Base-by-base conservation (phyloP, 1,140 invertebrate genomes). In the Leptopilina clavipes region DNA sequence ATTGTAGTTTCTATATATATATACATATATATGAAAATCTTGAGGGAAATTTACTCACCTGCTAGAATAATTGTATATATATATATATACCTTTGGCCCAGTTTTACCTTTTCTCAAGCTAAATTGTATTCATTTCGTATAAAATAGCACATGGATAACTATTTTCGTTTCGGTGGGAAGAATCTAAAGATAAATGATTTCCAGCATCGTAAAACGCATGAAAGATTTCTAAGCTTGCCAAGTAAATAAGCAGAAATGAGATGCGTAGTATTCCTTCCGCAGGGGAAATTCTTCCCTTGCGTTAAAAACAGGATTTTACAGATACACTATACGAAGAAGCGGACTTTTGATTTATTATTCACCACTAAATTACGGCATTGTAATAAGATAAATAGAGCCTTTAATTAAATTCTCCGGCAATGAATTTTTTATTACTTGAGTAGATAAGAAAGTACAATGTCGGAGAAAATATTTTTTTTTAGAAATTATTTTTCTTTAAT, bases 271-370 rank as follows among this genome's bases (percentile, higher is more conserved):
- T 65, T n/a, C n/a, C n/a, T n/a, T n/a, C n/a, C n/a, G n/a, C n/a
- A n/a, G n/a, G n/a, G n/a, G n/a, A n/a, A n/a, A n/a, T n/a, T n/a
- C n/a, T n/a, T n/a, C n/a, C n/a, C n/a, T n/a, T n/a, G n/a, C n/a
- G n/a, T n/a, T n/a, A n/a, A n/a, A n/a, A n/a, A n/a, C n/a, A n/a
- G n/a, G n/a, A n/a, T n/a, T n/a, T n/a, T n/a, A n/a, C n/a, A n/a
- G n/a, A n/a, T 65, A 9, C 0, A 14, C 59, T 65, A 14, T 31
- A 31, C 25, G 25, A 65, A 65, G 14, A 31, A 8, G 37, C 3
- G 9, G 12, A 10, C 11, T 14, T 65, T 65, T 65, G 59, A 65
- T 65, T 65, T 65, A 31, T 65, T 65, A 65, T 65, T 54, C 52
- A 8, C 22, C 14, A n/a, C 14, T 52, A 52, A 52, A 52, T 52